phyloP scores from a whole-genome alignment of 2,888 invertebrate species.

The Adelphocoris suturalis region DNA sequence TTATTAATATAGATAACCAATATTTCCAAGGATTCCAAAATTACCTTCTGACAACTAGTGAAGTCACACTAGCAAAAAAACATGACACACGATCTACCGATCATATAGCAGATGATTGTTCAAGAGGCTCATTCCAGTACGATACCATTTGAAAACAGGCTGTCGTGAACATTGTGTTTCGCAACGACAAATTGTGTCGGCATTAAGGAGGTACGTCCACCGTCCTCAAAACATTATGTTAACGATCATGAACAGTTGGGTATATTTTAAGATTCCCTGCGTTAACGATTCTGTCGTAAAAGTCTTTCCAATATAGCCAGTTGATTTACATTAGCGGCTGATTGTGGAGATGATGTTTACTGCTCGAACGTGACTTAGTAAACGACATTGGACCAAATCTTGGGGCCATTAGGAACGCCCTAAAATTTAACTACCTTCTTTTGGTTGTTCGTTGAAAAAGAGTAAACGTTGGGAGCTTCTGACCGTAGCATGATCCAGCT shows the following conservation, averaged over 20 bases:
- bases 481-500: conserved; percentile 41
- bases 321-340: conserved; percentile 70
- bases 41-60: no score
- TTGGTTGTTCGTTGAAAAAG: conserved; percentile 47
- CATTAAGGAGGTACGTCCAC: not conserved
- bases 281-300: conserved; percentile 44
- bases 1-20: no score
- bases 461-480: conserved; percentile 55
- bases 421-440: conserved; percentile 57
- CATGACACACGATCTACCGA: no score
- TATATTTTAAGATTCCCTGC: conserved; percentile 38
- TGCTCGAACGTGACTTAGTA: conserved; percentile 66
- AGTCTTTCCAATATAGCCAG: conserved; percentile 61
- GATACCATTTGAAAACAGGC: not conserved
- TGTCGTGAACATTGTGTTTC: not conserved
- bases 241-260: conserved; percentile 3
- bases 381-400: conserved; percentile 51
- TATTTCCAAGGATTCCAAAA: no score
- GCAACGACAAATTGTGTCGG: not conserved
- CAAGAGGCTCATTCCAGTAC: no score
- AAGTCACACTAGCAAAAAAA: no score
- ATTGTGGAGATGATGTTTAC: conserved; percentile 67
- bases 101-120: no score
- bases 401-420: conserved; percentile 47
- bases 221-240: conserved; percentile 9